Evolutionary conservation across 2,113 vertebrate genomes (phyloP).

Genomic region (Notothenia rossii): DNA sequence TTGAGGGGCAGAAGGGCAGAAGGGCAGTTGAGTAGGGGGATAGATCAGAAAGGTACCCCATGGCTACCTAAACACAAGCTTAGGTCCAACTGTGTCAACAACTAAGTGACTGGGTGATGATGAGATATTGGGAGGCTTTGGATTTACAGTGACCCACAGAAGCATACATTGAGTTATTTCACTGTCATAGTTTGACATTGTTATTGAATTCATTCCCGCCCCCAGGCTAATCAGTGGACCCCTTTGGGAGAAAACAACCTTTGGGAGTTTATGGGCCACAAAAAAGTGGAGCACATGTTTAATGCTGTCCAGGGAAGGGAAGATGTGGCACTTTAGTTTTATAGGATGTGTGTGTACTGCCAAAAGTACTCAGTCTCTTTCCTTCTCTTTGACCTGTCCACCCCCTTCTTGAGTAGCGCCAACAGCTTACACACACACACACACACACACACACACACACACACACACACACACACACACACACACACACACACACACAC

Average conservation of each 20-base stretch:
- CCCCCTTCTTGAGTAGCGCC: constrained; percentile 58
- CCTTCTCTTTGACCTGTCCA: constrained; percentile 67
- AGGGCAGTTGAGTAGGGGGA: constrained; percentile 60
- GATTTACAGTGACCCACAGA: constrained; percentile 16
- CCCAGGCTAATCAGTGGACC: constrained; percentile 1
- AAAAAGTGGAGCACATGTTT: constrained; percentile 53
- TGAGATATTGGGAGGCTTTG: constrained; percentile 29
- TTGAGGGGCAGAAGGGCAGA: constrained; percentile 56
- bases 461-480: constrained; percentile 13
- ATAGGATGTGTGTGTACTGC: constrained; percentile 69
- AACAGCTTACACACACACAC: constrained; percentile 20
- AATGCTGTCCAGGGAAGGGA: constrained; percentile 48
- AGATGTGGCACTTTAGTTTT: constrained; percentile 64
- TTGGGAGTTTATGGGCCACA: constrained; percentile 52
- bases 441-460: not conserved
- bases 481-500: not conserved
- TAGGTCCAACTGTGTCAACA: constrained; percentile 80
- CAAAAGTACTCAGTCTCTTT: constrained; percentile 59
- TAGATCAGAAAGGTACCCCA: constrained; percentile 71
- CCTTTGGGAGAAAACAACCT: constrained; percentile 30
- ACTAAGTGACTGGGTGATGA: constrained; percentile 50
- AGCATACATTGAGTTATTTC: constrained; percentile 1
- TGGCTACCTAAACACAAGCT: constrained; percentile 73
- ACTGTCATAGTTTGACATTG: constrained; percentile 18
- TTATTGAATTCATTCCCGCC: constrained; percentile 37